Base-by-base conservation (phyloP, 1,140 invertebrate genomes). In the Prorops nasuta region DNA sequence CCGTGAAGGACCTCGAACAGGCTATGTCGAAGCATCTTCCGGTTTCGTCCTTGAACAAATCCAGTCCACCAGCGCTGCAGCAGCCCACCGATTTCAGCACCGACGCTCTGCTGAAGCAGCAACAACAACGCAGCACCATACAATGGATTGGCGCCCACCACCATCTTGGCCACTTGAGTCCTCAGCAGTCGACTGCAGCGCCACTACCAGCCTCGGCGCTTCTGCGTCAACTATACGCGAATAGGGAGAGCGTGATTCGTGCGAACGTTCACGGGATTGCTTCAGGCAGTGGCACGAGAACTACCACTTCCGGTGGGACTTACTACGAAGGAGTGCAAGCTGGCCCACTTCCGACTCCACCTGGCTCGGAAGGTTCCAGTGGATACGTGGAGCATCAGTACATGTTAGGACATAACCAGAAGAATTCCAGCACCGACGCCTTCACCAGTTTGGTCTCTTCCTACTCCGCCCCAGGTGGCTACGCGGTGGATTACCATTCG, bases 1-100 rank as follows among this genome's bases (percentile, higher is more conserved):
- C 89, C 0, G 91, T 94, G 0, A 92, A 94, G 70, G 93, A 96
- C 63, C 78, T 96, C 51, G 94, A 98, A 73, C 92, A 95, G 62
- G 93, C 92, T 10, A 98, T 96, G 94, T 95, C 94, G 16, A 94
- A 96, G 69, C 94, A 97, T 78, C 77, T 96, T 32, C 93, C 94
- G 0, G 81, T 83, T 4, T 78, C 82, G 2, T 71, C 79, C 3
- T 79, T 85, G 38, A 81, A 77, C 57, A 83, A 82, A 41, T 78
- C 83, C 3, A 83, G 81, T 6, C 79, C 59, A 9, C 47, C 80
- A 3, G 65, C 65, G 0, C 74, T 78, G 0, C 85, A 89, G 57
- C 81, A 87, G 57, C 86, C 88, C 1, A 90, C 91, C 0, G 91
- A 94, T 65, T 93, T 93, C 65, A 92, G 90, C 49, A 87, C 91